phyloP scores from a whole-genome alignment of 2,888 invertebrate genomes.

The Epinotia bilunana region DNA sequence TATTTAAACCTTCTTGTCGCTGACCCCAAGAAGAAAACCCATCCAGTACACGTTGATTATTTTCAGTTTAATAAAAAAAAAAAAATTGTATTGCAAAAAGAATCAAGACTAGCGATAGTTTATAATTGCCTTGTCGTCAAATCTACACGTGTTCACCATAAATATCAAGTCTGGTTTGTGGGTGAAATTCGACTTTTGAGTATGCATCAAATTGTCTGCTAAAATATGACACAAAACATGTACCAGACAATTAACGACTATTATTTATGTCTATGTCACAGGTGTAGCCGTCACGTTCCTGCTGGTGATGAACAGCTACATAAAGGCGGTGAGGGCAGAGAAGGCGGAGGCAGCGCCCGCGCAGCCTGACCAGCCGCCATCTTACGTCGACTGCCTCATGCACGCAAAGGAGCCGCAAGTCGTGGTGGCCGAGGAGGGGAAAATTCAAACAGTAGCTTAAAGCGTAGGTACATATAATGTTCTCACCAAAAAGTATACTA shows the following conservation, averaged over 20 bases:
- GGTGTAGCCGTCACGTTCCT: slow-evolving; percentile 61
- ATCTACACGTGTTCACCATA: neutral
- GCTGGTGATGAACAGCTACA: slow-evolving; percentile 61
- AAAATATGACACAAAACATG: neutral
- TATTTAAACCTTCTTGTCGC: neutral
- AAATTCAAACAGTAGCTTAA: slow-evolving; percentile 10
- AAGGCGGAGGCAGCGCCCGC: slow-evolving; percentile 49
- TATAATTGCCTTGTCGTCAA: neutral
- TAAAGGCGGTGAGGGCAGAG: slow-evolving; percentile 56
- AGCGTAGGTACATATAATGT: neutral
- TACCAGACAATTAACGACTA: slow-evolving; percentile 15
- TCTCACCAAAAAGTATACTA: neutral
- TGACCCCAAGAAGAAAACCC: neutral
- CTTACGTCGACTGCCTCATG: slow-evolving; percentile 67
- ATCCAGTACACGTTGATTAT: neutral
- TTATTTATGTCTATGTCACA: slow-evolving; percentile 53
- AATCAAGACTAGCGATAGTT: neutral
- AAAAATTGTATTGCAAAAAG: too few relatives aligned
- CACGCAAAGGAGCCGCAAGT: neutral
- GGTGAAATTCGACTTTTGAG: too few relatives aligned
- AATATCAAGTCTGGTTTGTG: neutral
- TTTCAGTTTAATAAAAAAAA: too few relatives aligned
- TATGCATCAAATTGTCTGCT: neutral
- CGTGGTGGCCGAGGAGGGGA: neutral
- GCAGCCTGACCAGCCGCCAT: slow-evolving; percentile 63